Conservation (phyloP, 2,888 invertebrate genomes). For the Petrolisthes manimaculis region DNA sequence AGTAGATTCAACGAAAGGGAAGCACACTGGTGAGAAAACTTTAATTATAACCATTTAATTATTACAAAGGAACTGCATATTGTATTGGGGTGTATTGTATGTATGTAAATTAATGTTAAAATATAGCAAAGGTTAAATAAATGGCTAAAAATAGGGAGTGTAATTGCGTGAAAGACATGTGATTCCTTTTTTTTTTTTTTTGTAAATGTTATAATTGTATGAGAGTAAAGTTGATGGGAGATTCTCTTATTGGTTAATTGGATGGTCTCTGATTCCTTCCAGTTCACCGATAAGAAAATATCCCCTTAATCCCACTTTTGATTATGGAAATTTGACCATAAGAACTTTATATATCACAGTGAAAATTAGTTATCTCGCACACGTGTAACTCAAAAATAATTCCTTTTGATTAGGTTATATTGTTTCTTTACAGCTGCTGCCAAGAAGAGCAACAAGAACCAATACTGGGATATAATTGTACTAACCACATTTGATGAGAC, state of each 20-base stretch:
- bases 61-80: neutral
- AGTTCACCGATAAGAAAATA: no score
- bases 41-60: neutral
- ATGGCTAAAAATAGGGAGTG: neutral
- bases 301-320: no score
- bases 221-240: no score
- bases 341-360: no score
- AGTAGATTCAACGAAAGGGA: neutral
- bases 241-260: no score
- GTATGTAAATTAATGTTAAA: neutral
- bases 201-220: no score
- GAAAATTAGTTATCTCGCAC: no score
- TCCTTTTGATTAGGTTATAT: neutral
- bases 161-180: neutral
- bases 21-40: conserved; percentile 1
- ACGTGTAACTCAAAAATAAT: no score
- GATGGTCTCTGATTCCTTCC: no score
- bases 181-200: no score
- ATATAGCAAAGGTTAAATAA: neutral
- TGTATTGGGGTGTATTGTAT: neutral
- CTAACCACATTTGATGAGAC: conserved; percentile 54
- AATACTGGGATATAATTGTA: conserved; percentile 65
- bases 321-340: no score
- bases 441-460: neutral
- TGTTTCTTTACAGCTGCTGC: neutral